Evolutionary conservation across 1,140 invertebrate species (phyloP).

Genomic region (Pseudomyrmex pallidus): DNA sequence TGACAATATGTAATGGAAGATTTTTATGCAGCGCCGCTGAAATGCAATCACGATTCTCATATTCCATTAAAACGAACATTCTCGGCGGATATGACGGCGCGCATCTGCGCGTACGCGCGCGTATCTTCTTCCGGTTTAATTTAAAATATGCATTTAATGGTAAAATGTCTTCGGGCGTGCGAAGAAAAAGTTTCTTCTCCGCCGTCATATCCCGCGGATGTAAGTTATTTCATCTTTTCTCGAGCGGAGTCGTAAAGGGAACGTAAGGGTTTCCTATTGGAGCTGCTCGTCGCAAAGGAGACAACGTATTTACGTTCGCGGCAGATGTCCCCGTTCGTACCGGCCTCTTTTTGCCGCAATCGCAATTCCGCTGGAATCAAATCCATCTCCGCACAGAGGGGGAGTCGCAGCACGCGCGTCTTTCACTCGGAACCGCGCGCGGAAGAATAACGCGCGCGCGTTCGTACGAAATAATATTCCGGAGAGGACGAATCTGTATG

Average conservation of each 20-base stretch:
- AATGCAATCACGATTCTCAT: slow-evolving; percentile 49
- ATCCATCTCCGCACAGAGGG: slow-evolving; percentile 17
- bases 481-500: background rate
- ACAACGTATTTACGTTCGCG: slow-evolving; percentile 47
- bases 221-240: slow-evolving; percentile 52
- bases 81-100: slow-evolving; percentile 16
- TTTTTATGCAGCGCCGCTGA: slow-evolving; percentile 12
- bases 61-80: slow-evolving; percentile 52
- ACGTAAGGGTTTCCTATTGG: slow-evolving; percentile 36
- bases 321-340: background rate
- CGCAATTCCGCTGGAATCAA: slow-evolving; percentile 38
- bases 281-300: slow-evolving; percentile 32
- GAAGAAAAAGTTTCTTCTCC: slow-evolving; percentile 22
- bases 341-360: slow-evolving; percentile 30
- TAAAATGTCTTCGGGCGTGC: slow-evolving; percentile 44
- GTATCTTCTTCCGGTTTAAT: slow-evolving; percentile 45
- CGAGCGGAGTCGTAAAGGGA: slow-evolving; percentile 32
- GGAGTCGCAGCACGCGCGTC: too few species aligned
- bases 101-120: slow-evolving; percentile 19
- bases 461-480: slow-evolving; percentile 52
- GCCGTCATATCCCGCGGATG: slow-evolving; percentile 29
- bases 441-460: slow-evolving; percentile 10
- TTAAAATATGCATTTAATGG: slow-evolving; percentile 58
- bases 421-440: background rate
- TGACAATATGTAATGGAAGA: slow-evolving; percentile 38